Conservation (phyloP, 2,888 invertebrate species). For the Candidula unifasciata region DNA sequence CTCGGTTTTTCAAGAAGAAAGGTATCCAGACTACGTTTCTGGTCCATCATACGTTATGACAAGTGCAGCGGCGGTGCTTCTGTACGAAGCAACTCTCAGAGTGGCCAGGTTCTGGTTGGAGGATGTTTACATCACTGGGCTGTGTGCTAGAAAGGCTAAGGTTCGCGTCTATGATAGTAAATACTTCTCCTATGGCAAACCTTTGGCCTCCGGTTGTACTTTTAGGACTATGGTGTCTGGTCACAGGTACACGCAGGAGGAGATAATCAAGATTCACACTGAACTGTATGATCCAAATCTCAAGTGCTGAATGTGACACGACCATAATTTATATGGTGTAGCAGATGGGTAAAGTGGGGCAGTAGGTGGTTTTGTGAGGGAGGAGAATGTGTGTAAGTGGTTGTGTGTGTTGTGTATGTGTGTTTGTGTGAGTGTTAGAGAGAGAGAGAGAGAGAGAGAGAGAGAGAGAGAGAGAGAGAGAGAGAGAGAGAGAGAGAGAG, state of each 20-base stretch:
- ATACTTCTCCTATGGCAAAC: slow-evolving; percentile 60
- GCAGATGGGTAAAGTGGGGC: no score
- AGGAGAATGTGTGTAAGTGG: no score
- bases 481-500: no score
- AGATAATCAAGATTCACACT: slow-evolving; percentile 58
- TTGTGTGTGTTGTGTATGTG: no score
- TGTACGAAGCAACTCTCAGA: slow-evolving; percentile 85
- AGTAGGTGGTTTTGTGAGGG: no score
- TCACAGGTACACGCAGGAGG: slow-evolving; percentile 59
- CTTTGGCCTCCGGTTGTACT: slow-evolving; percentile 59
- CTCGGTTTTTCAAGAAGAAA: slow-evolving; percentile 85
- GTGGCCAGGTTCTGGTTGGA: slow-evolving; percentile 89
- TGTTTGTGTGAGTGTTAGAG: no score
- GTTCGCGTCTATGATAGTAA: slow-evolving; percentile 77
- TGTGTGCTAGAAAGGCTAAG: slow-evolving; percentile 86
- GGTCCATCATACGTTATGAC: slow-evolving; percentile 94
- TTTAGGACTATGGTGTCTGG: slow-evolving; percentile 61
- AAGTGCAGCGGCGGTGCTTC: slow-evolving; percentile 84
- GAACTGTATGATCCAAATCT: slow-evolving; percentile 49
- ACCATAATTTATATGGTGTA: no score
- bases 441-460: no score
- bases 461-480: no score
- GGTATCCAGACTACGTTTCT: slow-evolving; percentile 93
- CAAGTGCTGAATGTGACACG: slow-evolving; percentile 23
- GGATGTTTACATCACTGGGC: slow-evolving; percentile 94